phyloP scores from a whole-genome alignment of 2,888 invertebrate genomes.

The Calameuta filiformis region DNA sequence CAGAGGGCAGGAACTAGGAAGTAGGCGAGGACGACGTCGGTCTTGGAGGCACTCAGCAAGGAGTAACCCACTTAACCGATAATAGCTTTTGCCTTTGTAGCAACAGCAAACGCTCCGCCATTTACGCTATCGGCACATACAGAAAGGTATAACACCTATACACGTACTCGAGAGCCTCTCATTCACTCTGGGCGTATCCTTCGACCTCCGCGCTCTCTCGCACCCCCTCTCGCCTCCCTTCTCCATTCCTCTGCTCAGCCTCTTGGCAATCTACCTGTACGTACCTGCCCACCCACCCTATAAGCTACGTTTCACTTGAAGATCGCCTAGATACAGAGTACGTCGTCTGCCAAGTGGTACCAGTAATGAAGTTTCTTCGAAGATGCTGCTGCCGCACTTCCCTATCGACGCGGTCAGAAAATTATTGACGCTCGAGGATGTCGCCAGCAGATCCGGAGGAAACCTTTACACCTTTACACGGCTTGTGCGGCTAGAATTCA shows the following conservation, averaged over 20 bases:
- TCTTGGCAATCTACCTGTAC: neutral
- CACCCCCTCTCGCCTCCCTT: neutral
- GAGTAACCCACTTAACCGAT: conserved; percentile 47
- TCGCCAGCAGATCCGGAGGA: too few species aligned
- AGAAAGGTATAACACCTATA: neutral
- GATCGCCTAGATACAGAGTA: neutral
- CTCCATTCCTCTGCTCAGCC: neutral
- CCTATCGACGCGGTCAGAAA: neutral
- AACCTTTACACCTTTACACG: too few species aligned
- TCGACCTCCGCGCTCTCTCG: neutral
- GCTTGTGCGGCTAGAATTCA: too few species aligned
- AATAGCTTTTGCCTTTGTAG: conserved; percentile 46
- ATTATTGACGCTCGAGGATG: neutral
- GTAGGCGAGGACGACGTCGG: neutral
- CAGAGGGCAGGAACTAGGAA: neutral
- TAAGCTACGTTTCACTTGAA: neutral
- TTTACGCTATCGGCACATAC: conserved; percentile 8
- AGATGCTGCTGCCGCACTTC: conserved; percentile 26
- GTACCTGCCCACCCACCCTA: too few species aligned
- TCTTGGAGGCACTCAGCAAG: conserved; percentile 27
- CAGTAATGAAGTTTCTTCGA: conserved; percentile 39
- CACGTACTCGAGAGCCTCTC: neutral
- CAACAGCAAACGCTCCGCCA: conserved; percentile 24
- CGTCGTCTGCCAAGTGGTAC: conserved; percentile 27
- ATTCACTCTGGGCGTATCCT: neutral